phyloP scores from a whole-genome alignment of 2,888 invertebrate species.

The Drosophila limbata region DNA sequence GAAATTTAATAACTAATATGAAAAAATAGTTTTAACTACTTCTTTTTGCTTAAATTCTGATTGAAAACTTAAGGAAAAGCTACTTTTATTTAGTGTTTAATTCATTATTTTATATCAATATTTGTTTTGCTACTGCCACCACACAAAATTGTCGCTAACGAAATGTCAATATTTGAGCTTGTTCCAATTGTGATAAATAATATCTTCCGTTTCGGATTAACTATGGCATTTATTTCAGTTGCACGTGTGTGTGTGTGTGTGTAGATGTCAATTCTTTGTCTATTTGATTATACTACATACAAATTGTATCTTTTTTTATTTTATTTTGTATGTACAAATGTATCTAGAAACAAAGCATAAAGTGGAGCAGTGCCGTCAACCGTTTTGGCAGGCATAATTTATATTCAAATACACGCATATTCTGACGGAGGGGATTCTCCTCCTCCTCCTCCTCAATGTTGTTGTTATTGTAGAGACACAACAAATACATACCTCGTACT shows the following conservation, averaged over 20 bases:
- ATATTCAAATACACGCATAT: conserved; percentile 40
- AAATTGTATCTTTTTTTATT: conserved; percentile 4
- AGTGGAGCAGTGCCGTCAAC: conserved; percentile 57
- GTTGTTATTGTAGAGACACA: conserved; percentile 4
- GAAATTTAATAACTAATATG: not conserved
- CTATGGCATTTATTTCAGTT: conserved; percentile 4
- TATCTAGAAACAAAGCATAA: conserved; percentile 44
- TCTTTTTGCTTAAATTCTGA: not conserved
- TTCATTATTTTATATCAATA: not conserved
- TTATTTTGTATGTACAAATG: conserved; percentile 21
- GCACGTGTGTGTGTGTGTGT: not conserved
- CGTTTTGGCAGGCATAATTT: conserved; percentile 62
- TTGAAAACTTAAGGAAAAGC: not conserved
- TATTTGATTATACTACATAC: conserved; percentile 33
- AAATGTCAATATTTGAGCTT: conserved; percentile 56
- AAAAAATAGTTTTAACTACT: not conserved
- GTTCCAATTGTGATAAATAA: conserved; percentile 64
- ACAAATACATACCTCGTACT: conserved; percentile 21
- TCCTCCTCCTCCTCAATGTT: not conserved
- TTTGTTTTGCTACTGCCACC: not conserved
- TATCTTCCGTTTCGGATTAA: conserved; percentile 57
- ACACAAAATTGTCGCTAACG: conserved; percentile 12
- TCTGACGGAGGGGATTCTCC: conserved; percentile 5
- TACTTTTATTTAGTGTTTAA: not conserved
- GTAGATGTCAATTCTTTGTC: conserved; percentile 19